Evolutionary conservation across 1,140 invertebrate genomes (phyloP).

Genomic region (Pseudachorutes palmiensis): DNA sequence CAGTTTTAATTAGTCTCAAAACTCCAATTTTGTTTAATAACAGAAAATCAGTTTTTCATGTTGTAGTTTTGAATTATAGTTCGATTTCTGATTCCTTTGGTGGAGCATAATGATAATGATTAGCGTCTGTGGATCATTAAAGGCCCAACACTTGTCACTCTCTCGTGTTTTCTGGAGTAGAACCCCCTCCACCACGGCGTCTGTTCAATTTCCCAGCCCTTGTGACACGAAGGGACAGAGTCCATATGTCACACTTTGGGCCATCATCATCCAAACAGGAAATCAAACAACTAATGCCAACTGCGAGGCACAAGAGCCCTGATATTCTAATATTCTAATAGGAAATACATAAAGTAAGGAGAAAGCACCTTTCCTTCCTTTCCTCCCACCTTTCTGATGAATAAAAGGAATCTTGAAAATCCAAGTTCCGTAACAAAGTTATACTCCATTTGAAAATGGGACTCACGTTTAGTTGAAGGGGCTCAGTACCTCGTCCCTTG

Average conservation of each 20-base stretch:
- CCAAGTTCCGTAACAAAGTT: not conserved
- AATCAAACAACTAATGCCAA: slow-evolving; percentile 2
- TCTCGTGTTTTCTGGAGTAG: slow-evolving; percentile 8
- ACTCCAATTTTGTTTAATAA: not conserved
- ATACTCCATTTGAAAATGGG: no score
- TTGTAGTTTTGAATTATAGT: not conserved
- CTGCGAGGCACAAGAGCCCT: no score
- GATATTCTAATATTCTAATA: not conserved
- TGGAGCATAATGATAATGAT: slow-evolving; percentile 1
- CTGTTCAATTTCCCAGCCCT: slow-evolving; percentile 1
- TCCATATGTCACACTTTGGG: slow-evolving; percentile 13
- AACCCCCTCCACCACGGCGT: not conserved
- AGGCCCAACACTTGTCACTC: not conserved
- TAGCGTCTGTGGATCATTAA: slow-evolving; percentile 9
- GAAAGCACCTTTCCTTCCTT: not conserved
- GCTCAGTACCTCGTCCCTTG: no score
- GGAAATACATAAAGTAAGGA: not conserved
- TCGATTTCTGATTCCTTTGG: not conserved
- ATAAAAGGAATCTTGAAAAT: no score
- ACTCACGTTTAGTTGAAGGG: not conserved
- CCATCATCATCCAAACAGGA: not conserved
- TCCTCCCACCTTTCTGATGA: not conserved
- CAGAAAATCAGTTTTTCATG: not conserved
- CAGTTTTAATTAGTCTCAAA: no score
- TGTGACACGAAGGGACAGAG: slow-evolving; percentile 2